Conservation (phyloP, 2,888 invertebrate genomes). For the Teinopalpus imperialis region DNA sequence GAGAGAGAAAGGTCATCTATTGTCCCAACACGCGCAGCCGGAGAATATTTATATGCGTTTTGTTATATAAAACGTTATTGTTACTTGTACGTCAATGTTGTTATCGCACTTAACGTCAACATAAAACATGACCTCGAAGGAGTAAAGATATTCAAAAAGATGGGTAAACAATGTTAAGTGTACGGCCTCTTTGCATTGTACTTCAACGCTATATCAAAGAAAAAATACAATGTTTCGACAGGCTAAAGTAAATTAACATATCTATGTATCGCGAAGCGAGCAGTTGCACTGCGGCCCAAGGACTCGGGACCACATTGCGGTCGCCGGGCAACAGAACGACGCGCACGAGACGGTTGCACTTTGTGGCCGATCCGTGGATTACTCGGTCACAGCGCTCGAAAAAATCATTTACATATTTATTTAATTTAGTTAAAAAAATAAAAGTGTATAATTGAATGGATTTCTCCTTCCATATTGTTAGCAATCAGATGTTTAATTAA, state of each 20-base stretch:
- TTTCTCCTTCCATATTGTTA: too few relatives aligned
- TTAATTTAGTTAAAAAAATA: too few relatives aligned
- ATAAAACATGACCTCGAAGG: not conserved
- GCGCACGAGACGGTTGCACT: constrained; percentile 23
- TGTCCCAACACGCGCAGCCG: too few relatives aligned
- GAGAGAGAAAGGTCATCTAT: too few relatives aligned
- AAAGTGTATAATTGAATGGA: too few relatives aligned
- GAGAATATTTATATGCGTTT: too few relatives aligned
- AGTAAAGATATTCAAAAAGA: not conserved
- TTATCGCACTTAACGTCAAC: too few relatives aligned
- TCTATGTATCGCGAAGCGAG: constrained; percentile 4
- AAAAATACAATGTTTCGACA: not conserved
- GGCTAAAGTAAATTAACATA: not conserved
- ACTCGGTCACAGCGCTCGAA: too few relatives aligned
- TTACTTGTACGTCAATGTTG: too few relatives aligned
- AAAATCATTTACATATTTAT: too few relatives aligned
- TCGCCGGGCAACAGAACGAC: constrained; percentile 26
- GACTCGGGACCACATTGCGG: constrained; percentile 37
- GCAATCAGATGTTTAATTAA: too few relatives aligned
- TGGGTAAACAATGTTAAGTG: not conserved
- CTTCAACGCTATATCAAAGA: not conserved
- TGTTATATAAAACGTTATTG: too few relatives aligned
- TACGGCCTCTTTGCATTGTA: not conserved
- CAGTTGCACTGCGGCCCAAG: constrained; percentile 25
- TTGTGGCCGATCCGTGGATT: not conserved